phyloP scores from a whole-genome alignment of 1,140 invertebrate species.

The Drosophila ananassae region DNA sequence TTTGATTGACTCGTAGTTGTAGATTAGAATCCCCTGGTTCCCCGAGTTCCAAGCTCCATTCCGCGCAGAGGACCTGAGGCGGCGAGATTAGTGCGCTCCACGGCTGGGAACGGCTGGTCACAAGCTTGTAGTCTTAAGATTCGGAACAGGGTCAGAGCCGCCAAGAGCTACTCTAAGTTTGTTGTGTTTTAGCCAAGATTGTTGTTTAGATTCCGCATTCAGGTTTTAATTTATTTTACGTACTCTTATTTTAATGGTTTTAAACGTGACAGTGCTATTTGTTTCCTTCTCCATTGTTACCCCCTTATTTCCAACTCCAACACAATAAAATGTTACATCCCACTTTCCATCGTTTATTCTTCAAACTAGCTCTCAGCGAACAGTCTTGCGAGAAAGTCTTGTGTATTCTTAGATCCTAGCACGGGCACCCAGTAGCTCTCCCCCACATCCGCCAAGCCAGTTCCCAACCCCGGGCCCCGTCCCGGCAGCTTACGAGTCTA shows the following conservation, averaged over 20 bases:
- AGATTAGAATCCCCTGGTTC: background rate
- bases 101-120: too few relatives aligned
- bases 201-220: too few relatives aligned
- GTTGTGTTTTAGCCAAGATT: background rate
- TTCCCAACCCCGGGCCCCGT: too few relatives aligned
- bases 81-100: background rate
- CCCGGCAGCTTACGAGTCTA: slow-evolving; percentile 38
- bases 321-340: too few relatives aligned
- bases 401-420: background rate
- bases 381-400: too few relatives aligned
- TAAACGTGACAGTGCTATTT: too few relatives aligned
- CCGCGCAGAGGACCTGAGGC: background rate
- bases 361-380: too few relatives aligned
- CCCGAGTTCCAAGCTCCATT: background rate
- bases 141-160: background rate
- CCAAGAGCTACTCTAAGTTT: background rate
- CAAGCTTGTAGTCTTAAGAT: background rate
- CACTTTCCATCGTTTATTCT: too few relatives aligned
- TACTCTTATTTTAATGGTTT: too few relatives aligned
- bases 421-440: slow-evolving; percentile 7
- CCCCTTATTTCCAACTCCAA: too few relatives aligned
- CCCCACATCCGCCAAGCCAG: slow-evolving; percentile 13
- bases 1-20: slow-evolving; percentile 9
- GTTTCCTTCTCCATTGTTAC: too few relatives aligned
- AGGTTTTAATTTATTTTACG: too few relatives aligned